Evolutionary conservation across 2,113 vertebrate species (phyloP).

Genomic region (Chelonoidis abingdonii): DNA sequence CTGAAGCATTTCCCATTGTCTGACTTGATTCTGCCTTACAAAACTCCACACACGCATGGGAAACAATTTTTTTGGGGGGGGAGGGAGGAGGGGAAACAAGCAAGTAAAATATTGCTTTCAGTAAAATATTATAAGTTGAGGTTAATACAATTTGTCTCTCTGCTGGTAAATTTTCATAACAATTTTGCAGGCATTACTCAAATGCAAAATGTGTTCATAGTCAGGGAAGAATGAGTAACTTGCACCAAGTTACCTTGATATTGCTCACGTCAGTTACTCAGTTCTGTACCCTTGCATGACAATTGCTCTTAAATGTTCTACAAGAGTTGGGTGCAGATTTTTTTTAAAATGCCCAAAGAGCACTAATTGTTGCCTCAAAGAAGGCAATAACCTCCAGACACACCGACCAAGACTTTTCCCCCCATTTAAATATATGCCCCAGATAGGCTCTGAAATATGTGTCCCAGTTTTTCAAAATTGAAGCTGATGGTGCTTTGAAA

Average conservation of each 20-base stretch:
- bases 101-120: not conserved
- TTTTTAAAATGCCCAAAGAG: not conserved
- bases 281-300: not conserved
- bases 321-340: not conserved
- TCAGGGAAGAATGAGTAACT: not conserved
- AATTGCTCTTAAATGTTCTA: not conserved
- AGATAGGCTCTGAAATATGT: no score
- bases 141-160: not conserved
- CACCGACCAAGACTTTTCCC: not conserved
- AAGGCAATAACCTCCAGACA: not conserved
- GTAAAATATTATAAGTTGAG: not conserved
- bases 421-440: not conserved
- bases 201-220: not conserved
- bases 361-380: not conserved
- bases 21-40: not conserved
- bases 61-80: not conserved
- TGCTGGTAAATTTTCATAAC: not conserved
- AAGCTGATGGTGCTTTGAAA: no score
- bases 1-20: not conserved
- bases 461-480: no score
- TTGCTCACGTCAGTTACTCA: not conserved
- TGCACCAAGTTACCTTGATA: not conserved
- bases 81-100: not conserved
- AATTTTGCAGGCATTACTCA: not conserved
- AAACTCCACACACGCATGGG: not conserved